Percentiles rank a stretch among this genome's conserved stretches.
Evolutionary conservation across 2,113 vertebrate genomes (phyloP).

Genomic region (Xerus inauris): DNA sequence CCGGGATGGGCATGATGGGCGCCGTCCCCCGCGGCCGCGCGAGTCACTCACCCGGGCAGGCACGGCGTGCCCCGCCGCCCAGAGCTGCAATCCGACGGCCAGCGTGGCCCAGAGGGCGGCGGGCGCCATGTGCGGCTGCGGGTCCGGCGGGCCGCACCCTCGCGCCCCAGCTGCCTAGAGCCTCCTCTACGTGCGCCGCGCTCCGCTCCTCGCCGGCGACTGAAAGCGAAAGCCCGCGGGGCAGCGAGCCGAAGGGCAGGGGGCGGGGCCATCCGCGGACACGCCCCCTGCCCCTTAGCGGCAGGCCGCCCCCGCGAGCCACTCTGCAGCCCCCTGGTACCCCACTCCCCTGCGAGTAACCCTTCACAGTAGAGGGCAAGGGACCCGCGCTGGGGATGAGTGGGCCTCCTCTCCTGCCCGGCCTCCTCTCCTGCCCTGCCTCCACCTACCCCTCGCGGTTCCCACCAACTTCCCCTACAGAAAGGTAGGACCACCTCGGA

Average conservation of each 20-base stretch:
- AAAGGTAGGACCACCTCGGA: background rate
- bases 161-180: background rate
- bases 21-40: background rate
- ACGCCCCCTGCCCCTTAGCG: background rate
- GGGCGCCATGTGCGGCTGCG: conserved; percentile 46
- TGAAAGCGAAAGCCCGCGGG: conserved; percentile 61
- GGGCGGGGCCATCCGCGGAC: background rate
- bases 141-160: background rate
- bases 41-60: conserved; percentile 70
- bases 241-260: background rate
- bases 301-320: background rate
- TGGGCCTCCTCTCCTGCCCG: background rate
- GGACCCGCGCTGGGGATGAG: background rate
- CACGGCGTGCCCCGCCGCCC: conserved; percentile 39
- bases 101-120: conserved; percentile 58
- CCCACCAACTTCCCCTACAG: background rate
- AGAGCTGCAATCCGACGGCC: conserved; percentile 70
- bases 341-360: rapidly evolving
- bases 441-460: background rate
- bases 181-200: rapidly evolving
- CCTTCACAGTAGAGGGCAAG: background rate
- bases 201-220: background rate
- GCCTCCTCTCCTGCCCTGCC: background rate
- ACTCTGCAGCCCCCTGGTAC: background rate
- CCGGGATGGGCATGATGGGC: too few relatives aligned